Conservation (phyloP, 2,797 vertebrate genomes). For the Alfaro cultratus region DNA sequence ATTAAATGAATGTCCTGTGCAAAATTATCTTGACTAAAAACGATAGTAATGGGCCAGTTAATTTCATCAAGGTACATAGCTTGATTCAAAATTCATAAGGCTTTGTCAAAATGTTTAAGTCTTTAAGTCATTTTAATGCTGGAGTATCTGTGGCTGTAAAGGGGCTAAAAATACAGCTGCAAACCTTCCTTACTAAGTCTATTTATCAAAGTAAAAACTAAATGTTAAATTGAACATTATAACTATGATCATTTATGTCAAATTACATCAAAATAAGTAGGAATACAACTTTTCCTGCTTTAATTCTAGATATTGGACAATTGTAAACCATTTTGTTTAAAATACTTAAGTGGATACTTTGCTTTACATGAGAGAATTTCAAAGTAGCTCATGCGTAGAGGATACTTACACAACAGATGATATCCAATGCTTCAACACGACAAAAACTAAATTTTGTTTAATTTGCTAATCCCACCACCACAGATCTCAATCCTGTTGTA, state of each 20-base stretch:
- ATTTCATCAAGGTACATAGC: background rate
- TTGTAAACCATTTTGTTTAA: too few relatives aligned
- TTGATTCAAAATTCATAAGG: background rate
- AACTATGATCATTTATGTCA: background rate
- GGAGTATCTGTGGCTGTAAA: background rate
- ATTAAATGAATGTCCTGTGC: background rate
- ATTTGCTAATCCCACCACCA: background rate
- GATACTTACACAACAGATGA: background rate
- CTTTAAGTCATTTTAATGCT: background rate
- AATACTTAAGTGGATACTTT: too few relatives aligned
- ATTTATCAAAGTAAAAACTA: background rate
- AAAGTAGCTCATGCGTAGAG: background rate
- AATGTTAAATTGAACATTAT: background rate
- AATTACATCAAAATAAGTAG: too few relatives aligned
- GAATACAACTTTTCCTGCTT: too few relatives aligned
- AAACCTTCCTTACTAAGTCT: background rate
- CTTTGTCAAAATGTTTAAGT: background rate
- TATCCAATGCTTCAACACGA: background rate
- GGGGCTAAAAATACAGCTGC: background rate
- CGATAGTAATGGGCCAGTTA: background rate
- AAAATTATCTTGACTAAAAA: background rate
- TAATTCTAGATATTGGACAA: too few relatives aligned
- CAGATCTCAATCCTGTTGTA: background rate
- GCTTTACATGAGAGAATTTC: too few relatives aligned
- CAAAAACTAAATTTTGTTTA: background rate